Evolutionary conservation across 2,888 invertebrate species (phyloP).

Genomic region (Taenaris catops): DNA sequence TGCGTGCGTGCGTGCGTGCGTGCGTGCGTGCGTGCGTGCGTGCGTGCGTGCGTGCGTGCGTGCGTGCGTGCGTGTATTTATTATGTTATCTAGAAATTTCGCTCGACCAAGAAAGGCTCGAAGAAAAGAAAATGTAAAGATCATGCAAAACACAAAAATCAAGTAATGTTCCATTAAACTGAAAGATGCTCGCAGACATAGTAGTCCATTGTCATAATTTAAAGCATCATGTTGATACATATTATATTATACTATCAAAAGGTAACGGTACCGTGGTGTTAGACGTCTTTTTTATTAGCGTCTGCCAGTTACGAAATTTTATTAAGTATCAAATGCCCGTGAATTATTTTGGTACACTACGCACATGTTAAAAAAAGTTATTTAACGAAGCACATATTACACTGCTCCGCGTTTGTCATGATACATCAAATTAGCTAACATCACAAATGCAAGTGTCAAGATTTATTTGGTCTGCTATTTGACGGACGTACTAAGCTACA

Average conservation of each 20-base stretch:
- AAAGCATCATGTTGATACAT: slow-evolving; percentile 4
- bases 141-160: no score
- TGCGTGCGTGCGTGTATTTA: no score
- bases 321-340: slow-evolving; percentile 22
- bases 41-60: no score
- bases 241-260: slow-evolving; percentile 8
- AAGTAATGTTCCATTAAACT: no score
- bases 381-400: slow-evolving; percentile 25
- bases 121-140: no score
- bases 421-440: slow-evolving; percentile 42
- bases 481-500: slow-evolving; percentile 40
- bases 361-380: slow-evolving; percentile 22
- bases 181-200: no score
- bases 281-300: slow-evolving; percentile 5
- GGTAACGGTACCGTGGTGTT: slow-evolving; percentile 4
- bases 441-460: slow-evolving; percentile 60
- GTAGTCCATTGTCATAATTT: slow-evolving; percentile 4
- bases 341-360: slow-evolving; percentile 25
- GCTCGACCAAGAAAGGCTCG: no score
- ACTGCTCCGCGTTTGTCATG: slow-evolving; percentile 34
- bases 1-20: no score
- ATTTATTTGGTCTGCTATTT: slow-evolving; percentile 39
- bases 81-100: no score
- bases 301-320: slow-evolving; percentile 12
- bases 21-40: no score